Conservation (phyloP, 2,888 invertebrate species). For the Nomada fucata region DNA sequence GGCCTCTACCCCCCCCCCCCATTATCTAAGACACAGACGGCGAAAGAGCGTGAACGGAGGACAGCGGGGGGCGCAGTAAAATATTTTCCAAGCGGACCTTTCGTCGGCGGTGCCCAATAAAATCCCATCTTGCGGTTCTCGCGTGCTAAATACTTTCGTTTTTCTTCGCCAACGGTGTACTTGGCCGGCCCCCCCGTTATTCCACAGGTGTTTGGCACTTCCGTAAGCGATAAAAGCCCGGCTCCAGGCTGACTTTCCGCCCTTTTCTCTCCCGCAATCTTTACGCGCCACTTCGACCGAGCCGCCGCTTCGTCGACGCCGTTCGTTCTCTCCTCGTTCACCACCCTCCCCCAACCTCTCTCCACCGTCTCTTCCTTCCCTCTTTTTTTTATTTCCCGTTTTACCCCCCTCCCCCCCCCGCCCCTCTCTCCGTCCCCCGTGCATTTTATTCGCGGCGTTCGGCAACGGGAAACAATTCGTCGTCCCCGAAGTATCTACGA, state of each 20-base stretch:
- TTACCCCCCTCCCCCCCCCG: no score
- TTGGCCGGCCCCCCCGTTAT: constrained; percentile 80
- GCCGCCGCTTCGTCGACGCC: constrained; percentile 37
- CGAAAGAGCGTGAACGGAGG: background rate
- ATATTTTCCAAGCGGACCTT: constrained; percentile 34
- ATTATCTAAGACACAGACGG: constrained; percentile 29
- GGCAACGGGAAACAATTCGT: constrained; percentile 57
- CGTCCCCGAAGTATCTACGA: constrained; percentile 54
- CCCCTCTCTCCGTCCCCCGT: no score
- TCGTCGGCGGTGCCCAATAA: constrained; percentile 56
- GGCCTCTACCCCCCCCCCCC: no score
- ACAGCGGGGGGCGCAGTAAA: constrained; percentile 7
- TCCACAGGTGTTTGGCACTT: constrained; percentile 84
- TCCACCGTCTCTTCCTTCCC: background rate
- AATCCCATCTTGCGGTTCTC: constrained; percentile 73
- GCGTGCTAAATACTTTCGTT: constrained; percentile 78
- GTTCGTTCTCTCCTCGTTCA: constrained; percentile 43
- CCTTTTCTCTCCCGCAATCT: constrained; percentile 76
- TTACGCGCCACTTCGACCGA: constrained; percentile 63
- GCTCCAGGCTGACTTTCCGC: constrained; percentile 80
- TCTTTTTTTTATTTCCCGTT: background rate
- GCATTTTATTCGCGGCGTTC: constrained; percentile 54
- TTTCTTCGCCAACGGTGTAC: constrained; percentile 80
- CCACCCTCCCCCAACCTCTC: constrained; percentile 14
- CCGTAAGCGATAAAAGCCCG: constrained; percentile 83